These are phyloP conservation scores for Peromyscus polionotus DNA, from an alignment of 2,113 vertebrate genomes.

Conservation along the genomic window DNA sequence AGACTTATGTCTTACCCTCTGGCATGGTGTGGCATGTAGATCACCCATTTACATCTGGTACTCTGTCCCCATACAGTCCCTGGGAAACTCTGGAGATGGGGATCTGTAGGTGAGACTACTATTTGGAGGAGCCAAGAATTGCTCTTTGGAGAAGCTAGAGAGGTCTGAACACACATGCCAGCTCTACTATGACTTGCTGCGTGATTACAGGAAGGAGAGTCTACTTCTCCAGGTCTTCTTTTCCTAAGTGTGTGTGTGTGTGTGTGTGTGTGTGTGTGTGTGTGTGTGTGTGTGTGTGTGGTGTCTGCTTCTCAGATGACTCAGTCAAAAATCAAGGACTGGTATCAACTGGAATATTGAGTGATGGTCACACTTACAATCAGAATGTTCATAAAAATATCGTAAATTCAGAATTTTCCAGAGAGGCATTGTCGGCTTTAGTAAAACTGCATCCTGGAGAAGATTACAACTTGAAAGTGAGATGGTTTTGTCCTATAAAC, in stretches of 20 bases:
- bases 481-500: background rate
- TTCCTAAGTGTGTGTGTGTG: too few species aligned
- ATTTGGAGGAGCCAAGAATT: background rate
- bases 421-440: constrained; percentile 86
- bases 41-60: background rate
- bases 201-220: background rate
- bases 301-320: background rate
- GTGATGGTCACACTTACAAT: constrained; percentile 96
- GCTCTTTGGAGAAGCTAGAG: background rate
- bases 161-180: background rate
- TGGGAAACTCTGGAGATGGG: background rate
- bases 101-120: background rate
- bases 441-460: background rate
- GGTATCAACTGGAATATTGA: constrained; percentile 99
- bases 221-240: background rate
- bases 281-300: too few species aligned
- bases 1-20: background rate
- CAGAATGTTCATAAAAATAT: constrained; percentile 94
- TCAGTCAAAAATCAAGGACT: constrained; percentile 84
- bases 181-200: background rate
- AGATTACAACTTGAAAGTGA: background rate
- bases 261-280: background rate
- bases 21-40: background rate
- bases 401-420: constrained; percentile 90
- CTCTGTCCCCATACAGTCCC: background rate